Base-by-base conservation (phyloP, 2,797 vertebrate species). In the Amblyopsis hoosieri region DNA sequence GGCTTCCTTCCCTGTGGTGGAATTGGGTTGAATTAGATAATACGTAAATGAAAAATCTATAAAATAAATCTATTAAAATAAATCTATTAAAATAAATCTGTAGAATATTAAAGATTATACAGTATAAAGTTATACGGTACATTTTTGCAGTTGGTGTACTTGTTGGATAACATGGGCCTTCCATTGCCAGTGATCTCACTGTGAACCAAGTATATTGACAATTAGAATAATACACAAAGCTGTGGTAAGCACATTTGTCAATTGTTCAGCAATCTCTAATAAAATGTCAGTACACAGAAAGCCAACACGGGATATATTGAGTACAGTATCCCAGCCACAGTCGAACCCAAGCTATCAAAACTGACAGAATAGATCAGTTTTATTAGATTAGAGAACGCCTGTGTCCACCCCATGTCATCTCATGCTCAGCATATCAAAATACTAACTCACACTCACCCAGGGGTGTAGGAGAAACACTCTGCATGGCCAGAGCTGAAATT, bases 401-500 rank as follows among this genome's bases (percentile, higher is more conserved):
- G 55, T 54, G 45, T 48, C 31, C 50, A 19, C 42, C 50, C 13
- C 12, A 53, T 63, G 60, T 72, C 56, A 74, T 66, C 60, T 62
- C 31, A 14, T 47, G 62, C 45, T 64, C 59, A 45, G 15, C 54
- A 0, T 1, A n/a, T 62, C 67, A 58, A 46, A 45, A 59, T 14
- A 60, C 49, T 5, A 76, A 50, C 62, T 48, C 63, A 47, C 60
- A 62, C 51, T 33, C 17, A 57, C 60, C 53, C 6, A 13, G 11
- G 5, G 9, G 68, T 42, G 23, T 7, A 37, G 2, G 14, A 45
- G 61, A 47, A 57, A 53, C 55, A 15, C 17, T 58, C 70, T 67
- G 64, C 33, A 75, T 56, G 49, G 49, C 60, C 29, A 54, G 56
- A 53, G 47, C 9, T 3, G 49, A 37, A 46, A 61, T 62, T 1